These are phyloP conservation scores for Grammatotria lemairii DNA, from an alignment of 2,113 vertebrate genomes.

Conservation along the genomic window DNA sequence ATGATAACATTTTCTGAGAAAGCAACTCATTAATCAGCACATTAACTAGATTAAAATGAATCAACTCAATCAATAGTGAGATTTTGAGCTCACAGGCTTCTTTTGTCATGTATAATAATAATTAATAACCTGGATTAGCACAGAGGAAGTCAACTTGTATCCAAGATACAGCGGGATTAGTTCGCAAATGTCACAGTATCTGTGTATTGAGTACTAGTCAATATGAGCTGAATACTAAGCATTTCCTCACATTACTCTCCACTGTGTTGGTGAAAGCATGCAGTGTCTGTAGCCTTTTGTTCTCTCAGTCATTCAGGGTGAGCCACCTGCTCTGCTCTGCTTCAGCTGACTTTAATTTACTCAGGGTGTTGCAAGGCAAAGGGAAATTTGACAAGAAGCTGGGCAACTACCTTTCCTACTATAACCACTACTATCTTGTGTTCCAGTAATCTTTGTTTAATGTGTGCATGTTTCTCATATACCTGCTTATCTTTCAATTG, in stretches of 20 bases:
- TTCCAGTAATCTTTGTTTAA: neutral
- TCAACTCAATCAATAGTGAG: neutral
- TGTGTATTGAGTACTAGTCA: constrained; percentile 37
- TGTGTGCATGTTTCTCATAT: neutral
- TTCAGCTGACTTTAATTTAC: constrained; percentile 30
- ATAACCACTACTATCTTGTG: neutral
- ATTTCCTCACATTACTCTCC: constrained; percentile 54
- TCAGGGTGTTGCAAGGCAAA: neutral
- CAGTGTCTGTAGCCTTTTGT: constrained; percentile 60
- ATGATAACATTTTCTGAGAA: neutral
- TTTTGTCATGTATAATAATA: neutral
- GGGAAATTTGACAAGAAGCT: neutral
- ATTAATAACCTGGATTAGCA: neutral
- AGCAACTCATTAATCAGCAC: neutral
- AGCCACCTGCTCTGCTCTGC: constrained; percentile 59
- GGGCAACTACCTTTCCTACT: neutral
- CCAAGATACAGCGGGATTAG: constrained; percentile 27
- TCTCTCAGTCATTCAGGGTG: constrained; percentile 48
- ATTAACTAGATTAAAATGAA: neutral
- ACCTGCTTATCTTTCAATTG: neutral
- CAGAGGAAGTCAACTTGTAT: constrained; percentile 7
- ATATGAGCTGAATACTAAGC: constrained; percentile 65
- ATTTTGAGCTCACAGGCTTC: neutral
- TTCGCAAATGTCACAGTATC: constrained; percentile 59
- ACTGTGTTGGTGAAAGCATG: constrained; percentile 55